Evolutionary conservation across 2,888 invertebrate species (phyloP).

Genomic region (Plemyria rubiginata): DNA sequence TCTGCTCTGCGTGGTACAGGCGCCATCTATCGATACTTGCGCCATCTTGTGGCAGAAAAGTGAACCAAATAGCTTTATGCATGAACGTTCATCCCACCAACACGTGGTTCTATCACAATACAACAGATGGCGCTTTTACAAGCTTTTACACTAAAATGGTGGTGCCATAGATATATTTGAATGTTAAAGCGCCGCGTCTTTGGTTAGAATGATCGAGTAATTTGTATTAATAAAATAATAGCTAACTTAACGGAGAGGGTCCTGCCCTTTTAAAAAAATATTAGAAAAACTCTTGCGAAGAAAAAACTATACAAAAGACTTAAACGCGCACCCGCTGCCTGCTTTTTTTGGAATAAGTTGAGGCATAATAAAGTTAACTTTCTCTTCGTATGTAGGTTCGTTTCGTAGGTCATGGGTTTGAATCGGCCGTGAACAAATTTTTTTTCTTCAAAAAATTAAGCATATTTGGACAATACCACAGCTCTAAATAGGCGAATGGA

Average conservation of each 20-base stretch:
- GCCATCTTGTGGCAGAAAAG: background rate
- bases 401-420: too few relatives aligned
- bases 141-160: background rate
- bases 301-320: slow-evolving; percentile 6
- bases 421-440: too few relatives aligned
- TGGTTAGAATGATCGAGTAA: background rate
- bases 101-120: background rate
- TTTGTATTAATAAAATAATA: too few relatives aligned
- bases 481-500: too few relatives aligned
- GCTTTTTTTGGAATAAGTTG: background rate
- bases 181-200: too few relatives aligned
- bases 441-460: too few relatives aligned
- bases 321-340: slow-evolving; percentile 16
- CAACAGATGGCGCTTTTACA: background rate
- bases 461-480: too few relatives aligned
- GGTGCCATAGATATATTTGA: too few relatives aligned
- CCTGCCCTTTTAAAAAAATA: too few relatives aligned
- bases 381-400: too few relatives aligned
- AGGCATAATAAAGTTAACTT: background rate
- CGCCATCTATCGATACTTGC: background rate
- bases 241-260: too few relatives aligned
- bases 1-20: background rate
- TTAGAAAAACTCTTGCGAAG: too few relatives aligned
- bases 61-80: background rate
- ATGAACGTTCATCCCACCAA: background rate